Evolutionary conservation across 1,140 invertebrate species (phyloP), one percentile per base, ranked within the genome.

Genomic region (Drosophila orena): DNA sequence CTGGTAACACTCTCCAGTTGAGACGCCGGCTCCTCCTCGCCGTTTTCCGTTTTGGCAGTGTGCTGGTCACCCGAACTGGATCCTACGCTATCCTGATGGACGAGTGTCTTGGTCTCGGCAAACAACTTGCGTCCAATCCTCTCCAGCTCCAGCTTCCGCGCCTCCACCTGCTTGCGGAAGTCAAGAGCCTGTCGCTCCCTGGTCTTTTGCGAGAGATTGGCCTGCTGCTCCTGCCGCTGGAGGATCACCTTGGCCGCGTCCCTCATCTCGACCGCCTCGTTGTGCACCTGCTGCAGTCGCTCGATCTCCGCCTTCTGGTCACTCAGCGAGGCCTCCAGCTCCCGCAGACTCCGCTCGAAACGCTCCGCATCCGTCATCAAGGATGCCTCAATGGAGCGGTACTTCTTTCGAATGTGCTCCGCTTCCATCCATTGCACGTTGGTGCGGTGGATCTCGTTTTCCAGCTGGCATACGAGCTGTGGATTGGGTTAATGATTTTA

Each of bases 391-490:
- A 97, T 96, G 7, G 94, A 94, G 47, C 93, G 93, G 76, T 97
- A 97, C 83, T 96, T 97, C 90, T 96, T 96, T 62, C 95, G 94
- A 1, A 97, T 94, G 60, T 96, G 94, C 77, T 96, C 95, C 2
- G 96, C 96, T 92, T 97, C 96, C 91, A 96, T 95, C 93, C 95
- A 95, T 93, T 96, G 96, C 37, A 97, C 95, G 53, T 96, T 94
- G 3, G 96, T 94, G 68, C 95, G 94, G 81, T 97, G 96, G 42
- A 96, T 96, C 81, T 95, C 94, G 92, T 96, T 97, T 91, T 96
- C 96, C 62, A 97, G 92, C 64, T 94, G 94, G 4, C 95, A 94
- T 3, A 96, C 94, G 66, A 94, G 93, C 96, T 96, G 17, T 12
- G 12, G 12, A 14, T 0, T 38, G 1, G 35, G 35, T 5, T 14